These are phyloP conservation scores for Leptopilina syphax DNA, from an alignment of 2,888 invertebrate species.

Conservation along the genomic window DNA sequence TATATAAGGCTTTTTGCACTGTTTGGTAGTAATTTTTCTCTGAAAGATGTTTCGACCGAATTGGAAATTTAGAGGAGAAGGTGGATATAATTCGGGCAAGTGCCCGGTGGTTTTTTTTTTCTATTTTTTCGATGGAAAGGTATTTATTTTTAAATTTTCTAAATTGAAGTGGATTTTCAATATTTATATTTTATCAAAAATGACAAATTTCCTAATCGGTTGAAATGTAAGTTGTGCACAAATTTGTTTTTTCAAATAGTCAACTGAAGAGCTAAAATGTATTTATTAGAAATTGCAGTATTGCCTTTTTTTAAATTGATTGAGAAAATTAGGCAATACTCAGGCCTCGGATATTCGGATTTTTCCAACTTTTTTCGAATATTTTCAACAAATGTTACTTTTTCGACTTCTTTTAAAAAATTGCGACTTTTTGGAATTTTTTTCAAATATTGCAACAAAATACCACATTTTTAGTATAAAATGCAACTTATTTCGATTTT, in stretches of 20 bases:
- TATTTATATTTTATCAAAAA: background rate
- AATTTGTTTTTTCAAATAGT: background rate
- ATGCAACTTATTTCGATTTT: too few species aligned
- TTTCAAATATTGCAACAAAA: too few species aligned
- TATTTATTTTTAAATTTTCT: background rate
- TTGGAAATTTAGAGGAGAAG: slow-evolving; percentile 1
- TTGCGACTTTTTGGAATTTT: too few species aligned
- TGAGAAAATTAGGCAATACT: too few species aligned
- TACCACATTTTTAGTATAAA: too few species aligned
- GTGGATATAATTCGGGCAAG: background rate
- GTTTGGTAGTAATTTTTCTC: background rate
- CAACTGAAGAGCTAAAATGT: background rate
- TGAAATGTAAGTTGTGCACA: slow-evolving; percentile 12
- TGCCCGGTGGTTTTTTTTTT: background rate
- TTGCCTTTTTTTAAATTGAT: background rate
- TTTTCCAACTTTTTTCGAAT: background rate
- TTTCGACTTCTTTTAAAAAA: too few species aligned
- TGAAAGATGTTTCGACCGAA: background rate
- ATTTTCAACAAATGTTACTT: too few species aligned
- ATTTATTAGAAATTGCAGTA: background rate
- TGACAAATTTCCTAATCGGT: background rate
- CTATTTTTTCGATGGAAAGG: background rate
- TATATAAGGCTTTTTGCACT: background rate
- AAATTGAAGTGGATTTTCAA: too few species aligned
- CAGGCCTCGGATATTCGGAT: too few species aligned